Percentiles rank a stretch among this genome's conserved stretches.
Evolutionary conservation across 2,888 invertebrate species (phyloP).

Genomic region (Drosophila testacea): DNA sequence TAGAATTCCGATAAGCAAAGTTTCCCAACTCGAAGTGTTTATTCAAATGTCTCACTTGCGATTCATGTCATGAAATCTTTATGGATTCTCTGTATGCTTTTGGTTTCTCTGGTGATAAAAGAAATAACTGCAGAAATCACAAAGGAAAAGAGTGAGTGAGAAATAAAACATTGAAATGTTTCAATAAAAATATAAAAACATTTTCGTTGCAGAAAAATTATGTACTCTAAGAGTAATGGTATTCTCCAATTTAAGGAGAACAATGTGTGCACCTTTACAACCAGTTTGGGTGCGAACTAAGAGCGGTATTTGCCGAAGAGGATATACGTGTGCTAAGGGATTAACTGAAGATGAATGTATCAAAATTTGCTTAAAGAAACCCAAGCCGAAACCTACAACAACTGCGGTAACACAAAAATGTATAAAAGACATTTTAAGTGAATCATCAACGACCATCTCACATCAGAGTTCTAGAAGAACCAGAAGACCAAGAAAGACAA

Average conservation of each 20-base stretch:
- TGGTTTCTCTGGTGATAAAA: neutral
- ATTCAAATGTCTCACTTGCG: neutral
- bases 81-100: neutral
- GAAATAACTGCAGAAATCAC: too few relatives aligned
- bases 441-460: neutral
- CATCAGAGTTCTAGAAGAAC: neutral
- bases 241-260: constrained; percentile 1
- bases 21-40: neutral
- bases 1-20: neutral
- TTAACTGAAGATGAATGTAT: constrained; percentile 1
- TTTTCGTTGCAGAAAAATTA: neutral
- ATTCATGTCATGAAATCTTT: constrained; percentile 6
- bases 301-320: neutral
- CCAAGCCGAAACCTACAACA: fast-evolving
- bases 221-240: constrained; percentile 22
- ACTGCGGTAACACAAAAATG: neutral
- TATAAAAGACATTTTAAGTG: too few relatives aligned
- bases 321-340: constrained; percentile 19
- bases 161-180: too few relatives aligned
- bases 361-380: neutral
- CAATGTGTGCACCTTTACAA: constrained; percentile 25
- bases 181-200: too few relatives aligned
- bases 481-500: constrained; percentile 11
- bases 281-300: neutral
- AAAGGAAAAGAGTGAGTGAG: neutral